A percentile compares a stretch with the other conserved stretches of the same genome.
These are phyloP conservation scores for Pedionomus torquatus DNA, from an alignment of 2,113 vertebrate species.

Conservation along the genomic window DNA sequence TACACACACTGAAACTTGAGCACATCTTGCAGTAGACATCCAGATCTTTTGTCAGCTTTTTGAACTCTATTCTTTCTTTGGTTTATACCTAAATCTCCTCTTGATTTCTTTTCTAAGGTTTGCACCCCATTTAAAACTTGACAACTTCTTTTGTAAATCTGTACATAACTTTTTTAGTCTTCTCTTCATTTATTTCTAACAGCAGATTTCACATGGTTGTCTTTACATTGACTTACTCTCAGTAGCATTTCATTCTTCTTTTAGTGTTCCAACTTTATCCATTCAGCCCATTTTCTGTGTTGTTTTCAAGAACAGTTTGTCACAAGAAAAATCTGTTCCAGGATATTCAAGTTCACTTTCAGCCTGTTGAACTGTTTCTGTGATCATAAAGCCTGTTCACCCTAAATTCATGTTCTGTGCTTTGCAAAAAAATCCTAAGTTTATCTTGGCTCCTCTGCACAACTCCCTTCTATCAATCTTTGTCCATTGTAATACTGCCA, in stretches of 20 bases:
- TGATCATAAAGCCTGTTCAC: background rate
- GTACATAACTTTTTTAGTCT: background rate
- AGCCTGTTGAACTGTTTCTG: background rate
- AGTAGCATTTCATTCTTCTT: background rate
- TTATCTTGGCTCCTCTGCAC: background rate
- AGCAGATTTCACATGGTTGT: background rate
- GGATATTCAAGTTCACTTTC: background rate
- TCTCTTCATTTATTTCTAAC: background rate
- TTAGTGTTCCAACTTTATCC: background rate
- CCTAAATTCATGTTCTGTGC: background rate
- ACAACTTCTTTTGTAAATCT: background rate
- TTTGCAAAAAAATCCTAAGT: background rate
- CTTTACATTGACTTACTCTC: background rate
- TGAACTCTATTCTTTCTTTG: background rate
- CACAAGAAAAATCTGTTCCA: background rate
- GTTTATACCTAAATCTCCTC: background rate
- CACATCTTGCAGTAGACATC: background rate
- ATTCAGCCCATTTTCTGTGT: background rate
- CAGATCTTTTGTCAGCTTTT: background rate
- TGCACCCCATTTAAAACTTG: background rate
- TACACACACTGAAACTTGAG: background rate
- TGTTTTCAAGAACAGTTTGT: background rate
- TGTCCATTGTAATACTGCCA: background rate
- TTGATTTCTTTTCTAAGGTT: background rate
- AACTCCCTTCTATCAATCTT: background rate